phyloP scores from a whole-genome alignment of 2,113 vertebrate genomes.

The Nothobranchius kuhntae region DNA sequence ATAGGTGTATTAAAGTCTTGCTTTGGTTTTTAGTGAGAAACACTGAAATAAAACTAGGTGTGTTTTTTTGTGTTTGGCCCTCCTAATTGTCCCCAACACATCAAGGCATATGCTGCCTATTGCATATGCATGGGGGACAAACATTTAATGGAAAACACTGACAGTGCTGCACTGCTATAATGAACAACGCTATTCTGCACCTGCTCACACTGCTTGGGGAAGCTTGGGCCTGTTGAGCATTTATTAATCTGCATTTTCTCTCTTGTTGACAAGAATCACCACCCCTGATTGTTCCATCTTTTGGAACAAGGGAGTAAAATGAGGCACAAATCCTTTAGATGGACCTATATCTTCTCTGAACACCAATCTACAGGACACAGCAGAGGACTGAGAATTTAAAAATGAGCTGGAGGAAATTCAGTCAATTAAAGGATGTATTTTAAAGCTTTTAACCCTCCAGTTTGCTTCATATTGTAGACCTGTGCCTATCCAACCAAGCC shows the following conservation, averaged over 20 bases:
- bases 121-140: not conserved
- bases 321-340: constrained; percentile 91
- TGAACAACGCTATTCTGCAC: constrained; percentile 66
- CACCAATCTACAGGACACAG: constrained; percentile 92
- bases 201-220: constrained; percentile 72
- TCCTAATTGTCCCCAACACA: not conserved
- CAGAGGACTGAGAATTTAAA: constrained; percentile 84
- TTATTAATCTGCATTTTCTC: constrained; percentile 89
- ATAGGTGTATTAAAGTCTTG: too few species aligned
- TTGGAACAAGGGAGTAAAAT: constrained; percentile 76
- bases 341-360: constrained; percentile 91
- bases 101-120: not conserved
- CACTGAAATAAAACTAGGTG: too few species aligned
- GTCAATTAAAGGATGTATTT: constrained; percentile 4
- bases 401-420: constrained; percentile 45
- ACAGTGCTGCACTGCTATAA: constrained; percentile 47
- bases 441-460: not conserved
- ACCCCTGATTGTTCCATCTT: constrained; percentile 85
- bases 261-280: constrained; percentile 89
- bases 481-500: too few species aligned
- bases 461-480: not conserved
- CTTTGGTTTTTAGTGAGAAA: too few species aligned
- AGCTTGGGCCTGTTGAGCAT: constrained; percentile 81
- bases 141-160: constrained; percentile 24
- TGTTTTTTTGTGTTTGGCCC: too few species aligned